Evolutionary conservation across 1,140 invertebrate species (phyloP), one percentile per base, ranked within the genome.

Genomic region (Piezodorus guildinii): DNA sequence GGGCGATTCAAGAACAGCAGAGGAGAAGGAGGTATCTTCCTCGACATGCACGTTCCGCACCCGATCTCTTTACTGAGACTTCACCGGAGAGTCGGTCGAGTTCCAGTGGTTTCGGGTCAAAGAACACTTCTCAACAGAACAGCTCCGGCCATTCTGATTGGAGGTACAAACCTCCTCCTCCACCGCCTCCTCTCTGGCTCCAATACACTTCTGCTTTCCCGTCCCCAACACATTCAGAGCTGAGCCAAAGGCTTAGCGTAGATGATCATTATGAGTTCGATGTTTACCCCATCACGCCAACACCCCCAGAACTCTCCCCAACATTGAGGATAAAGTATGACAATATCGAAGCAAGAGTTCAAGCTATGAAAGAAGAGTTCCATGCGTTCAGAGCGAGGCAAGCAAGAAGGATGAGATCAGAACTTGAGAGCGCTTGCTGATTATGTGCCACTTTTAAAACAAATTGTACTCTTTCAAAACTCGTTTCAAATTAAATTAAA

Each of bases 191-290:
- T 30, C 66, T 62, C 1, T 71, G 68, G 68, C 59, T 67, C 14
- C 63, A 65, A 17, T 65, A 66, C 65, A 65, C 69, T 34, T 68
- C 73, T 43, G 71, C 72, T 46, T 68, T 69, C 60, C 67, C 70
- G 8, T 75, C 78, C 15, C 79, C 80, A 16, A 78, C 78, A 14
- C 75, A 77, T 27, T 80, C 74, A 23, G 78, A 78, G 46, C 65
- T 64, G 12, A 67, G 65, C 62, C 67, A 68, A 27, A 66, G 69
- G 25, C 69, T 75, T 83, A 94, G 90, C 70, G 92, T 94, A 46
- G 94, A 96, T 74, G 91, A 91, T 54, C 93, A 96, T 74, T 96
- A 96, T 76, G 93, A 96, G 76, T 96, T 94, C 77, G 91, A 94
- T 16, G 81, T 82, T 0, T 83, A 82, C 10, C 82, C 83, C 44